A percentile compares a stretch with the other conserved stretches of the same genome.
Conservation (phyloP, 1,140 invertebrate genomes). For the Drosophila watanabei region DNA sequence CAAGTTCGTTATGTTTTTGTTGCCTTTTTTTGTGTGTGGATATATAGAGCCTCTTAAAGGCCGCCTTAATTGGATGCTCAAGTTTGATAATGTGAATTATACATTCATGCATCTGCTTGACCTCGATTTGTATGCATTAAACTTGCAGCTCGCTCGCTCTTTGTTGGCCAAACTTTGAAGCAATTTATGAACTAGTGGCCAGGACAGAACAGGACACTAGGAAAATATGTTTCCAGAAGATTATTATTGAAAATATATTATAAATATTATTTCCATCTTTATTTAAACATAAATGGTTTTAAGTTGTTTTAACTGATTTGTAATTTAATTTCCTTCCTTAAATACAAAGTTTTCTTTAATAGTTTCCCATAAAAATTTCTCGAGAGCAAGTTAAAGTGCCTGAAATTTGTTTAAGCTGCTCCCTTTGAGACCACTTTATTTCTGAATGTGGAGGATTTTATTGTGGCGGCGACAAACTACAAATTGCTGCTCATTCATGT, state of each 20-base stretch:
- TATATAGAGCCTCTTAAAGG: constrained; percentile 12
- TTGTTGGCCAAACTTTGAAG: constrained; percentile 29
- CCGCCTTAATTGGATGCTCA: constrained; percentile 46
- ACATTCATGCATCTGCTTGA: constrained; percentile 54
- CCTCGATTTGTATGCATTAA: constrained; percentile 55
- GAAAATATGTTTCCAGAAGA: not conserved
- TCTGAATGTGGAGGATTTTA: constrained; percentile 8
- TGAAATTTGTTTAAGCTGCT: not conserved
- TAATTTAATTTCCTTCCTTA: not conserved
- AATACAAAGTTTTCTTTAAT: not conserved
- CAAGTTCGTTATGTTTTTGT: not conserved
- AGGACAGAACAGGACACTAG: constrained; percentile 7
- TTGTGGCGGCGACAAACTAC: constrained; percentile 41
- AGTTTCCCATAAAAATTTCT: not conserved
- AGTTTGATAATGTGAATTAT: constrained; percentile 52
- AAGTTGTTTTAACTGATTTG: not conserved
- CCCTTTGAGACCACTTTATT: not conserved
- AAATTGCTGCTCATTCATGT: constrained; percentile 77
- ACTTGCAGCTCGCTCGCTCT: constrained; percentile 25
- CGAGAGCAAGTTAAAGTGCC: not conserved
- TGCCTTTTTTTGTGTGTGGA: not conserved
- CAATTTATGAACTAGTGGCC: constrained; percentile 38
- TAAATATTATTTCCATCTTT: not conserved
- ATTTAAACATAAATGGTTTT: too few relatives aligned
- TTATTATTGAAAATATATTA: not conserved